Evolutionary conservation across 2,113 vertebrate species (phyloP), one percentile per base, ranked within the genome.

Genomic region (Chiloscyllium plagiosum): DNA sequence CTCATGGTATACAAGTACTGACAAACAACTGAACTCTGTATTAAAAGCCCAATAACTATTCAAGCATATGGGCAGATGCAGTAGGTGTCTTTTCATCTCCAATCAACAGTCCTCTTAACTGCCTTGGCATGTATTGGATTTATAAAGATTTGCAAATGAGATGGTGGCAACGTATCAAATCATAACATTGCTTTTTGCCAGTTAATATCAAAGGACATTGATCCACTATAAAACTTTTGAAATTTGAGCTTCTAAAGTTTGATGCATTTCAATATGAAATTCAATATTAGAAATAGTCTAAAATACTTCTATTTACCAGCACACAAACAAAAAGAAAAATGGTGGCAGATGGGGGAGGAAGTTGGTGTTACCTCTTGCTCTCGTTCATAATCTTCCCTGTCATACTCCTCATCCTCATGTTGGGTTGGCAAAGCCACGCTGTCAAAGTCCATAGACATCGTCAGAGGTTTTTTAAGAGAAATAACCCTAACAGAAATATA

Each of bases 371-470:
- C 98, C 98, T 98, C 98, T 97, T 98, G 98, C 83, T 98, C 98
- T 96, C 98, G 97, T 96, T 97, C 98, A 95, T 98, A 98, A 96
- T 98, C 98, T 95, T 98, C 98, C 95, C 97, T 97, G 96, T 98
- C 98, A 95, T 97, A 98, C 3, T 98, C 98, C 65, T 98, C 97
- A 42, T 98, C 98, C 94, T 98, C 98, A 68, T 97, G 97, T 19
- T 98, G 98, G 69, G 97, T 97, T 95, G 97, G 98, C 2, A 98
- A 96, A 69, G 97, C 96, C 96, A 97, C 97, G 50, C 97, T 98
- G 95, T 97, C 98, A 96, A 98, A 98, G 96, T 98, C 98, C 68
- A 98, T 96, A 1, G 98, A 98, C 98, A 98, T 98, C n/a, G 96
- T 97, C 96, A 56, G 72, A 20, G 8, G 76, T n/a, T 72, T 13